Evolutionary conservation across 1,140 invertebrate genomes (phyloP).

Genomic region (Atta colombica): DNA sequence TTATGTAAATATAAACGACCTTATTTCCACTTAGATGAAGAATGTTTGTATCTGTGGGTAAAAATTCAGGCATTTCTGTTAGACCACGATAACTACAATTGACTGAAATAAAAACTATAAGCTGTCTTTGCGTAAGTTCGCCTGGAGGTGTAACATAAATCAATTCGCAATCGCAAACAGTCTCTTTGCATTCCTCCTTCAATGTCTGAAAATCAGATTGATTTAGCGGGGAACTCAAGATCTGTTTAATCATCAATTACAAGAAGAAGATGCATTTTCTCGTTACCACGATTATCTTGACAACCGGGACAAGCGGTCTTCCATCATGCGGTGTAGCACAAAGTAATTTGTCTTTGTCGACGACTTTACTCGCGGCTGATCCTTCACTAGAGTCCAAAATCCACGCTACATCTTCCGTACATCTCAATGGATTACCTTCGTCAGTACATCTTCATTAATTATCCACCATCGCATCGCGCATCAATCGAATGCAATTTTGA

Average conservation of each 20-base stretch:
- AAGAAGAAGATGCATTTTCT: slow-evolving; percentile 11
- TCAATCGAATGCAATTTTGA: neutral
- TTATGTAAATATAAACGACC: slow-evolving; percentile 74
- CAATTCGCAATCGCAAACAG: slow-evolving; percentile 83
- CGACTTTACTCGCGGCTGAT: slow-evolving; percentile 82
- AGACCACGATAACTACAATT: slow-evolving; percentile 87
- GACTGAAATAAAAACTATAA: slow-evolving; percentile 86
- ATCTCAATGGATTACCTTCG: slow-evolving; percentile 88
- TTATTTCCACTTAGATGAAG: slow-evolving; percentile 87
- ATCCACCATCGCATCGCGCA: slow-evolving; percentile 3
- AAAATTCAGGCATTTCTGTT: slow-evolving; percentile 85
- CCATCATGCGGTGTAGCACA: slow-evolving; percentile 86
- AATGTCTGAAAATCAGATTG: slow-evolving; percentile 76
- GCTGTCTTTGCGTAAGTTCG: slow-evolving; percentile 81
- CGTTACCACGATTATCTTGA: slow-evolving; percentile 87
- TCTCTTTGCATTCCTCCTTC: slow-evolving; percentile 79
- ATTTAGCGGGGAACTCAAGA: neutral
- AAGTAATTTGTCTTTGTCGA: slow-evolving; percentile 86
- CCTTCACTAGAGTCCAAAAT: slow-evolving; percentile 83
- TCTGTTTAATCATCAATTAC: slow-evolving; percentile 31
- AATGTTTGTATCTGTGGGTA: slow-evolving; percentile 88
- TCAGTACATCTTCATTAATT: slow-evolving; percentile 24
- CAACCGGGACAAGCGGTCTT: slow-evolving; percentile 86
- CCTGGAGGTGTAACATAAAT: slow-evolving; percentile 83
- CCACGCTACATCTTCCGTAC: slow-evolving; percentile 87